Conservation (phyloP, 2,888 invertebrate genomes). For the Agriotes lineatus region DNA sequence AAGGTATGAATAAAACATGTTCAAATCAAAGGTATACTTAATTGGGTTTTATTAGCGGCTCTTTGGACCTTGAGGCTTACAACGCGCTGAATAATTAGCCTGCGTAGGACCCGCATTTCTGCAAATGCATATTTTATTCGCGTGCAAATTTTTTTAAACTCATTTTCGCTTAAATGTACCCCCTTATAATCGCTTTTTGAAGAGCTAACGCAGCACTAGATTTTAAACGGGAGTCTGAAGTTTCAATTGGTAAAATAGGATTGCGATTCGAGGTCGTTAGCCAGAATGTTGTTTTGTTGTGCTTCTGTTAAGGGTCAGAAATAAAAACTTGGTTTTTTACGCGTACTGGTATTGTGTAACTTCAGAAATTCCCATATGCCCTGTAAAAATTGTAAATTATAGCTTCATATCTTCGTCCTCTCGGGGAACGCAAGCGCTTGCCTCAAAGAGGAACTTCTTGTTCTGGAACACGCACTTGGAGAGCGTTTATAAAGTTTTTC, state of each 20-base stretch:
- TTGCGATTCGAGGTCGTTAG: conserved; percentile 1
- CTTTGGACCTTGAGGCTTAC: conserved; percentile 22
- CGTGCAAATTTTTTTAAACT: conserved; percentile 8
- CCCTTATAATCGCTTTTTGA: not conserved
- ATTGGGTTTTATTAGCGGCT: conserved; percentile 31
- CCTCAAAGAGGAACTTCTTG: conserved; percentile 22
- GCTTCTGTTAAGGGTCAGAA: not conserved
- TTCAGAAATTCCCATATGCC: conserved; percentile 21
- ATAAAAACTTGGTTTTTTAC: conserved; percentile 8
- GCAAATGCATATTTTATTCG: conserved; percentile 15
- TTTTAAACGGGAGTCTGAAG: no score
- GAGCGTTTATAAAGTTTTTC: conserved; percentile 24
- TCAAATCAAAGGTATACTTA: conserved; percentile 32
- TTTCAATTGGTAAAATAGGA: no score
- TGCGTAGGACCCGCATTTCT: not conserved
- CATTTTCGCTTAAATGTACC: conserved; percentile 8
- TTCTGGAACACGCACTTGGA: conserved; percentile 25
- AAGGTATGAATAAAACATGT: conserved; percentile 33
- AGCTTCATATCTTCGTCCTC: conserved; percentile 31
- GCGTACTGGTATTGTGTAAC: conserved; percentile 8
- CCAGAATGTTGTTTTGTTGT: not conserved
- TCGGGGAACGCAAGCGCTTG: conserved; percentile 22
- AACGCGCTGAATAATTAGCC: conserved; percentile 28
- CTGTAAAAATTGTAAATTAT: conserved; percentile 31
- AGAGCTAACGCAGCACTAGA: no score